phyloP scores from a whole-genome alignment of 1,140 invertebrate genomes.

The Drosophila kepulauana region DNA sequence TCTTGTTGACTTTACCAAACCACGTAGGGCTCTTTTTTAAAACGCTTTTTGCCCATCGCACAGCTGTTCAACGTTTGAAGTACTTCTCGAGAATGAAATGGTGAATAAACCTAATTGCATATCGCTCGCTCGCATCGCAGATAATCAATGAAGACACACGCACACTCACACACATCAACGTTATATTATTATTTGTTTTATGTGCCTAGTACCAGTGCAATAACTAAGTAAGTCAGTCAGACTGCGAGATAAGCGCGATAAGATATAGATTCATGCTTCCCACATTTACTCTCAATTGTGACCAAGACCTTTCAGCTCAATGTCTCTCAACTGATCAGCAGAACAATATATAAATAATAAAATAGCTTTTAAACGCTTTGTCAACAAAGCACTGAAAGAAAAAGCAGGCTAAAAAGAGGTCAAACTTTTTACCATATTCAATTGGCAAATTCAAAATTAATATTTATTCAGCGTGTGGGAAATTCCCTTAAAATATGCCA shows the following conservation, averaged over 20 bases:
- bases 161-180: neutral
- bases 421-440: neutral
- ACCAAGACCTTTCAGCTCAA: no score
- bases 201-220: constrained; percentile 8
- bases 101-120: constrained; percentile 33
- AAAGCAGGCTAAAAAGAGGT: neutral
- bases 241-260: constrained; percentile 46
- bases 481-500: neutral
- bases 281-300: no score
- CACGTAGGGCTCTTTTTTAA: constrained; percentile 30
- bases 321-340: no score
- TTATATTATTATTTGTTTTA: neutral
- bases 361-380: no score
- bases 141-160: constrained; percentile 33
- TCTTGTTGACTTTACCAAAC: constrained; percentile 32
- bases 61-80: constrained; percentile 19
- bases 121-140: constrained; percentile 31
- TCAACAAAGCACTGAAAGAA: no score
- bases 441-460: neutral
- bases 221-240: constrained; percentile 23
- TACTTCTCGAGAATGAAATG: constrained; percentile 26
- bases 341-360: no score
- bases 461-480: neutral
- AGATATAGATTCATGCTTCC: constrained; percentile 20
- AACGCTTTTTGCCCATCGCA: constrained; percentile 17